Conservation (phyloP, 2,113 vertebrate species). For the Diphyllodes magnificus region DNA sequence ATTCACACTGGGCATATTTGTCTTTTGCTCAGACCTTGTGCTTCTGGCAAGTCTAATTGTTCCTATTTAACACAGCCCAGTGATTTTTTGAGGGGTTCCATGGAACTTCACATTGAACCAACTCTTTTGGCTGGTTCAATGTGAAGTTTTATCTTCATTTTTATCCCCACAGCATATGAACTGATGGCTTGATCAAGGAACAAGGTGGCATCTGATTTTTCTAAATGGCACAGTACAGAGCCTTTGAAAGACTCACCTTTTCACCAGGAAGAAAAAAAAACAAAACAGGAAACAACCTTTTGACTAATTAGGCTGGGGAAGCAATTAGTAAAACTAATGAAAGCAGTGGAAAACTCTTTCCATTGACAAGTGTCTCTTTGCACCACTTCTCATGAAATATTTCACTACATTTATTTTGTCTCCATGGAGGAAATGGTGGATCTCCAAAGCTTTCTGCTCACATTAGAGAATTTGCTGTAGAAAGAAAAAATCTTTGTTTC, state of each 20-base stretch:
- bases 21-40: neutral
- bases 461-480: neutral
- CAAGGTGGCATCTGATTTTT: neutral
- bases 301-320: neutral
- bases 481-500: neutral
- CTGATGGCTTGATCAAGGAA: neutral
- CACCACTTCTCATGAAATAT: neutral
- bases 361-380: neutral
- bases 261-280: neutral
- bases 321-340: neutral
- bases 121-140: neutral
- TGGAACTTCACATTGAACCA: neutral
- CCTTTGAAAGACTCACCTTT: neutral
- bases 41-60: neutral
- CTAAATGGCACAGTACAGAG: neutral
- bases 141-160: neutral
- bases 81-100: neutral
- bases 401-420: neutral
- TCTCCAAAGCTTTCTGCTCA: neutral
- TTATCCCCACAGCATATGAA: neutral
- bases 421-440: neutral
- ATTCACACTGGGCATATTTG: neutral
- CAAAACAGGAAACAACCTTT: neutral
- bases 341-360: neutral
- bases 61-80: neutral